Conservation (phyloP, 2,113 vertebrate species). For the Chamaea fasciata region DNA sequence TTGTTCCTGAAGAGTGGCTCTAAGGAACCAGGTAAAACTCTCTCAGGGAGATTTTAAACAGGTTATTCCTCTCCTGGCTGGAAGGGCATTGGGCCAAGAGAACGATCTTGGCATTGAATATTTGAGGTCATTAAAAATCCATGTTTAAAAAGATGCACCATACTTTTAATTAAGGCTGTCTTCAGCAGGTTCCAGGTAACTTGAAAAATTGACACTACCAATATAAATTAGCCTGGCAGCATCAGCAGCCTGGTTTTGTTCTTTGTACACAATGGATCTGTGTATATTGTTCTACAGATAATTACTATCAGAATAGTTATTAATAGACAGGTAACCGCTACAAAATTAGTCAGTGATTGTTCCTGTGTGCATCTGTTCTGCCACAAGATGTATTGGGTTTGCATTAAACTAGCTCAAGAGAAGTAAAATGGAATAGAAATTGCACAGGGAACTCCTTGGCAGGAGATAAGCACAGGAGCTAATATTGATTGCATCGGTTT, state of each 20-base stretch:
- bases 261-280: not conserved
- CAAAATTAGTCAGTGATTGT: not conserved
- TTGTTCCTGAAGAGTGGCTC: not conserved
- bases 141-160: not conserved
- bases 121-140: not conserved
- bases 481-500: slow-evolving; percentile 1
- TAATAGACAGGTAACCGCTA: not conserved
- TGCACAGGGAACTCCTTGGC: not conserved
- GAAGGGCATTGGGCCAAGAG: not conserved
- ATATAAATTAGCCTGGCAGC: not conserved
- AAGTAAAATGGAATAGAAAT: not conserved
- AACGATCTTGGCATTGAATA: not conserved
- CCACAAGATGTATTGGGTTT: not conserved
- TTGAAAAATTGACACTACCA: not conserved
- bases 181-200: not conserved
- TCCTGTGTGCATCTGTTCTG: not conserved
- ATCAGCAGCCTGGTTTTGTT: not conserved
- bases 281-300: not conserved
- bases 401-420: not conserved
- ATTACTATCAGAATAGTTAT: not conserved
- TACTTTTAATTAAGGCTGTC: not conserved
- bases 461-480: not conserved
- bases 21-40: not conserved
- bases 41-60: not conserved
- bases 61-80: not conserved